Percentiles rank a stretch among this genome's conserved stretches.
These are phyloP conservation scores for Neofelis nebulosa DNA, from an alignment of 2,113 vertebrate species.

Conservation along the genomic window DNA sequence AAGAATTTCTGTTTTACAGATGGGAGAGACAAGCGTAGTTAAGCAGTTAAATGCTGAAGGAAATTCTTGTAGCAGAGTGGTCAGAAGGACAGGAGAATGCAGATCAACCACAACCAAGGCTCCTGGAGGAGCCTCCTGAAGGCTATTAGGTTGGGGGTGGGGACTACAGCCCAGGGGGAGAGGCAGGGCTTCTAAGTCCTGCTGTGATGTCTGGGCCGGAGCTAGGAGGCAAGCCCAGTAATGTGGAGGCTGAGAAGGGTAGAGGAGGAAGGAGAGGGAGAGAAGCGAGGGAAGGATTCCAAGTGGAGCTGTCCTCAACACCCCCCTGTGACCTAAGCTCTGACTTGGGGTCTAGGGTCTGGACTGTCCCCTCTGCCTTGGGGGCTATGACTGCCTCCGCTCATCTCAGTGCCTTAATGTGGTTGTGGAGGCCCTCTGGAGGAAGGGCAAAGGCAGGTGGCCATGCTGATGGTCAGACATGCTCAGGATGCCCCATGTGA, in stretches of 20 bases:
- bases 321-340: background rate
- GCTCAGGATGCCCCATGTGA: too few relatives aligned
- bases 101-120: background rate
- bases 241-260: background rate
- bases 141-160: background rate
- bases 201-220: background rate
- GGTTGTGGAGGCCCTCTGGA: background rate
- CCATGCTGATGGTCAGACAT: background rate
- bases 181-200: background rate
- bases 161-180: background rate
- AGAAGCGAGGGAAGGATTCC: too few relatives aligned
- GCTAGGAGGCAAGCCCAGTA: background rate
- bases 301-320: background rate
- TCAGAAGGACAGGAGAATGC: background rate
- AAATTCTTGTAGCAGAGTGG: background rate
- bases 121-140: background rate
- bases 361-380: background rate
- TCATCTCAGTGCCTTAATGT: background rate
- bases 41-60: background rate
- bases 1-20: background rate
- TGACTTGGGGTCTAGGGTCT: background rate
- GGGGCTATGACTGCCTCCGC: background rate
- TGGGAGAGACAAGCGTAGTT: background rate
- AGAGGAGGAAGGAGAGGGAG: background rate
- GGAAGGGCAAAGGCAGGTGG: background rate